phyloP scores from a whole-genome alignment of 2,113 vertebrate species.

The Geococcyx californianus region DNA sequence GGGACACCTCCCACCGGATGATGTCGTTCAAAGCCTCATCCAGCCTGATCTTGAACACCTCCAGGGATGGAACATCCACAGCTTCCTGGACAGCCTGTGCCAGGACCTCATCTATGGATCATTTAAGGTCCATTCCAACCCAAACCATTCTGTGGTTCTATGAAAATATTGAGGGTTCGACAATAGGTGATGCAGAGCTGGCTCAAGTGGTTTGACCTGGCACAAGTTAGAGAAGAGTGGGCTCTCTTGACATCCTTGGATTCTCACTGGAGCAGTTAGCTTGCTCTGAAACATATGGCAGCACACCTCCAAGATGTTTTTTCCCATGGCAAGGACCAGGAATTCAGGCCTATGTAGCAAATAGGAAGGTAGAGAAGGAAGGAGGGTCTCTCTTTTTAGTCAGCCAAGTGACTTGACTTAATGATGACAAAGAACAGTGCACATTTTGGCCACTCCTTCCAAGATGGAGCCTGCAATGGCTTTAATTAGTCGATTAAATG shows the following conservation, averaged over 20 bases:
- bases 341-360: not conserved
- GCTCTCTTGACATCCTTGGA: not conserved
- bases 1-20: no score
- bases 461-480: not conserved
- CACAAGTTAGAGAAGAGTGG: not conserved
- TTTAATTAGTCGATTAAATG: conserved; percentile 61
- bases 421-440: conserved; percentile 2
- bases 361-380: not conserved
- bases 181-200: not conserved
- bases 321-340: not conserved
- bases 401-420: not conserved
- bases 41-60: no score
- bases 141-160: no score
- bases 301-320: not conserved
- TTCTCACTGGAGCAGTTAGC: not conserved
- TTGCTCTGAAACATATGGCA: not conserved
- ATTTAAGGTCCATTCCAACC: no score
- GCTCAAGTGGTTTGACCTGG: not conserved
- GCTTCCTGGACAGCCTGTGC: no score
- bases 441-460: not conserved
- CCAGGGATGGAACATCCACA: no score
- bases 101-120: no score
- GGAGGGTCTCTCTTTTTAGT: not conserved
- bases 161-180: rapidly evolving
- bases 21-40: no score